These are phyloP conservation scores for Elaphurus davidianus DNA, from an alignment of 2,113 vertebrate genomes.

Conservation along the genomic window DNA sequence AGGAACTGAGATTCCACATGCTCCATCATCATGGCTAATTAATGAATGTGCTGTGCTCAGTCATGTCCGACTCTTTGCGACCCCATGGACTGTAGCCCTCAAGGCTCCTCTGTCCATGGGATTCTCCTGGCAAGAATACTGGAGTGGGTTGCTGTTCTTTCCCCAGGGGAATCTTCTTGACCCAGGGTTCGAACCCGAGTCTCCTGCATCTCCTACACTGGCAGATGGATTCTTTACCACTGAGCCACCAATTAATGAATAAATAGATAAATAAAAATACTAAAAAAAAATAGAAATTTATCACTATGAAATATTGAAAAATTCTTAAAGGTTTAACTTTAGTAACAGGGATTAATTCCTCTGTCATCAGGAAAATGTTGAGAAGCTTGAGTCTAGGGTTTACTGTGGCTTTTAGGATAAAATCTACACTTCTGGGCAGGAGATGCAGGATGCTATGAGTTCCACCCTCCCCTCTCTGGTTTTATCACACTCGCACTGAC, in stretches of 20 bases:
- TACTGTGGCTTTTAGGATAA: background rate
- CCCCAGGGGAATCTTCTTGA: background rate
- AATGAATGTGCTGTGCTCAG: background rate
- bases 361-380: background rate
- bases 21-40: background rate
- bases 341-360: background rate
- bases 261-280: background rate
- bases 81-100: background rate
- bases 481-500: background rate
- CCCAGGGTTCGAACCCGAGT: background rate
- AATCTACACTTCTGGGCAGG: rapidly evolving
- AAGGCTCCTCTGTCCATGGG: background rate
- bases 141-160: background rate
- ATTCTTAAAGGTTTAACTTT: background rate
- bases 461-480: background rate
- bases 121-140: background rate
- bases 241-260: background rate
- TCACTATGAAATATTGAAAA: background rate
- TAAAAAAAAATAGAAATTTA: background rate
- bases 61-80: background rate
- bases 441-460: background rate
- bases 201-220: background rate
- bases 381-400: background rate
- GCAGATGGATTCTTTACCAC: background rate
- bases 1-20: background rate